Percentiles rank a stretch among this genome's conserved stretches.
phyloP scores from a whole-genome alignment of 2,797 vertebrate genomes.

The Leuciscus waleckii region DNA sequence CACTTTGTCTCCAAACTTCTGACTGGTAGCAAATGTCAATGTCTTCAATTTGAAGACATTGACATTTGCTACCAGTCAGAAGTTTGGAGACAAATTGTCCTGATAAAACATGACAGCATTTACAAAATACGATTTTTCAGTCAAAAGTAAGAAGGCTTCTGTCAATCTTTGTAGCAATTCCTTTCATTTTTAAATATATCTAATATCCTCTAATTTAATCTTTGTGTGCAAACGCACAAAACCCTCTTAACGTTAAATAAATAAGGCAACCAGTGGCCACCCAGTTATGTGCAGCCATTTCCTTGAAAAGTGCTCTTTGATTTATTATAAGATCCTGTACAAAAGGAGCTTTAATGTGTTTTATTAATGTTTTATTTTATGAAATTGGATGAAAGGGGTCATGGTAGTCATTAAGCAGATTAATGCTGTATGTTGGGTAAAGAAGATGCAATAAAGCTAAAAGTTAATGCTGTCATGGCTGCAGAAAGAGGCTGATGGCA shows the following conservation, averaged over 20 bases:
- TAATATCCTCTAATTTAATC: constrained; percentile 44
- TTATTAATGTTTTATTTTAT: constrained; percentile 86
- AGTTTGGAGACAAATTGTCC: too few relatives aligned
- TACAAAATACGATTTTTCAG: neutral
- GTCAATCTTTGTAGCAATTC: neutral
- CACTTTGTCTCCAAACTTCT: neutral
- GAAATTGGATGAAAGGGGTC: constrained; percentile 84
- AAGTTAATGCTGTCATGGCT: constrained; percentile 80
- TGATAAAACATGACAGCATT: neutral
- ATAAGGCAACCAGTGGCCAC: constrained; percentile 67
- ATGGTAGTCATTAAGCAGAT: constrained; percentile 80
- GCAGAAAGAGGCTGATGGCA: constrained; percentile 74
- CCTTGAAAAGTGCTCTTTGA: constrained; percentile 76
- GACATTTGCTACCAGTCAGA: too few relatives aligned
- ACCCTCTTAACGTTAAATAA: constrained; percentile 67
- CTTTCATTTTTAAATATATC: constrained; percentile 10
- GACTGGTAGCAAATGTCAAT: neutral
- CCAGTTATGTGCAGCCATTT: constrained; percentile 70
- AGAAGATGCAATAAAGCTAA: constrained; percentile 83
- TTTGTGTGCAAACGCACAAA: constrained; percentile 36
- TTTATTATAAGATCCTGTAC: constrained; percentile 75
- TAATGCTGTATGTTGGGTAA: constrained; percentile 82
- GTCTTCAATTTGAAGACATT: too few relatives aligned
- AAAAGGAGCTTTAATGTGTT: constrained; percentile 81
- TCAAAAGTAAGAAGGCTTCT: neutral